A percentile compares a stretch with the other conserved stretches of the same genome.
Conservation (phyloP, 2,888 invertebrate genomes). For the Zhuqinia jingwanae region DNA sequence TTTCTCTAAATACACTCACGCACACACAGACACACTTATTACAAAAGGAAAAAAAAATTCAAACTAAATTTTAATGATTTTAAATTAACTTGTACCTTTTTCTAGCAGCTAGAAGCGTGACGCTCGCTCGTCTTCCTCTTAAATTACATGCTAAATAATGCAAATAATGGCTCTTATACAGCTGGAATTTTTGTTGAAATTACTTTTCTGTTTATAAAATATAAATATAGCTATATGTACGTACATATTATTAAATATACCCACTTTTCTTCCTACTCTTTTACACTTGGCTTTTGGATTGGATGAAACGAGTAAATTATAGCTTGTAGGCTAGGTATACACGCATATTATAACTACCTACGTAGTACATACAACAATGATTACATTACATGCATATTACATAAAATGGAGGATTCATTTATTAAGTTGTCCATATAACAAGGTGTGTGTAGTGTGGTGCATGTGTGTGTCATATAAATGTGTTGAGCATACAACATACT, state of each 20-base stretch:
- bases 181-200: neutral
- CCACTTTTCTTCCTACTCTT: neutral
- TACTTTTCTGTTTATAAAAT: neutral
- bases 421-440: neutral
- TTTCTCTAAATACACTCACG: too few relatives aligned
- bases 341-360: slow-evolving; percentile 45
- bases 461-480: too few relatives aligned
- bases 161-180: slow-evolving; percentile 35
- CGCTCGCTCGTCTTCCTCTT: neutral
- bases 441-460: too few relatives aligned
- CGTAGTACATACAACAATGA: slow-evolving; percentile 17
- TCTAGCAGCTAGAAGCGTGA: neutral
- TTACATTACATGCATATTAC: slow-evolving; percentile 37
- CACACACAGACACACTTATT: too few relatives aligned
- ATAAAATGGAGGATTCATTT: neutral
- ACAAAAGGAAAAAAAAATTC: neutral
- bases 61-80: too few relatives aligned
- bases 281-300: neutral
- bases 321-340: slow-evolving; percentile 25
- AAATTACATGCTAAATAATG: slow-evolving; percentile 49
- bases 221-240: neutral
- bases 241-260: neutral
- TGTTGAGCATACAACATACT: too few relatives aligned
- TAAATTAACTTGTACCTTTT: too few relatives aligned
- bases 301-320: slow-evolving; percentile 23